Evolutionary conservation across 2,113 vertebrate genomes (phyloP), one percentile per base, ranked within the genome.

Genomic region (Cyanistes caeruleus): DNA sequence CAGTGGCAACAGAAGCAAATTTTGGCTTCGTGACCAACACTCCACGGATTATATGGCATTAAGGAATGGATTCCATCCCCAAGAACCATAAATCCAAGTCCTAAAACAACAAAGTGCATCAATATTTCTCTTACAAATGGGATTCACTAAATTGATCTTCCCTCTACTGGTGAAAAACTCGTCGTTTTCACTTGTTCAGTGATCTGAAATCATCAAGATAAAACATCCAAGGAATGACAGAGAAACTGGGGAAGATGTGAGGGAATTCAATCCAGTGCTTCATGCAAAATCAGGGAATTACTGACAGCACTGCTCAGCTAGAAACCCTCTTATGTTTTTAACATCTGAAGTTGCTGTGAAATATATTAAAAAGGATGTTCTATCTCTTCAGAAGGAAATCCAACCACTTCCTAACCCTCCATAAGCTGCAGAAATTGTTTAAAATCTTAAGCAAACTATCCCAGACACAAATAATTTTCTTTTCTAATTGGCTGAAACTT

Each of bases 391-490:
- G 90, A 80, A 95, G 86, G 73, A 95, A 96, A 90, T 90, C 94
- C 83, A 96, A 64, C 55, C 30, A 7, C 63, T 87, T 90, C 51
- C 89, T 56, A 77, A 86, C 83, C 25, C 84, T 69, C 88, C 75
- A 41, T 23, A 85, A 70, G 37, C 64, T 58, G 68, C 75, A 94
- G 43, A 86, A 89, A 93, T 73, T 63, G 77, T 56, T 87, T 84
- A 51, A 95, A 94, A 86, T 44, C 67, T 86, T 73, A 93, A 23
- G 60, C 51, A 86, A 95, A 93, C 64, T 48, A 85, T 37, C 52
- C 83, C 77, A 87, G 80, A 84, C 93, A 94, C 82, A 79, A 95
- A 93, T 63, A 22, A 77, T 93, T 96, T 90, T 81, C 49, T 87
- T 75, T 91, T 63, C 78, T 94, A 76, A 94, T 92, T 87, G 87